A percentile compares a stretch with the other conserved stretches of the same genome.
Conservation (phyloP, 2,797 vertebrate species). For the Enteromius viviparus region DNA sequence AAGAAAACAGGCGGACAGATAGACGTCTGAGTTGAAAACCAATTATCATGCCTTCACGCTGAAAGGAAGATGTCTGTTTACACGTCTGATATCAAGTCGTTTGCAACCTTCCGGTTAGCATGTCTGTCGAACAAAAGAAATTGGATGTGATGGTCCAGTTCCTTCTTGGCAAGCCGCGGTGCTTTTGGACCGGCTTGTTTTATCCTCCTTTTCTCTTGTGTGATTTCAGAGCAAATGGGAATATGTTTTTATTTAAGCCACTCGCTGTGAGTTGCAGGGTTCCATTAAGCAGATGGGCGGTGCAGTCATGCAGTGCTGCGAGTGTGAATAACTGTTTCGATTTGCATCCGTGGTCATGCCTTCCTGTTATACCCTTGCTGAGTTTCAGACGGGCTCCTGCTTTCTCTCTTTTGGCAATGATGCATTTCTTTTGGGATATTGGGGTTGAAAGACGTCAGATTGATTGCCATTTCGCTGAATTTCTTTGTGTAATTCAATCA, state of each 20-base stretch:
- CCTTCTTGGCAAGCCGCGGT: constrained; percentile 71
- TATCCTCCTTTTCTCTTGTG: constrained; percentile 15
- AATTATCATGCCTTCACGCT: constrained; percentile 67
- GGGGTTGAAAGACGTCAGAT: not conserved
- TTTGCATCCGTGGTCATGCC: constrained; percentile 59
- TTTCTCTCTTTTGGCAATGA: constrained; percentile 20
- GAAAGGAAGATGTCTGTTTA: constrained; percentile 73
- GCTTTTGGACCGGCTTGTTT: constrained; percentile 52
- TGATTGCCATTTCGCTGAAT: not conserved
- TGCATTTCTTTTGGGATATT: constrained; percentile 15
- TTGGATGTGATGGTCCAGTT: constrained; percentile 79
- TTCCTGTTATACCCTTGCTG: constrained; percentile 50
- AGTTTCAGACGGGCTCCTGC: constrained; percentile 35
- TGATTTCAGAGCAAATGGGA: constrained; percentile 49
- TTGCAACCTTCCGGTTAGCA: constrained; percentile 52
- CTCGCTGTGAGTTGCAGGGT: constrained; percentile 44
- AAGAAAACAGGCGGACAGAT: constrained; percentile 33
- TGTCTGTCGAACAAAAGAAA: constrained; percentile 67
- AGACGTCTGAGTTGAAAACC: constrained; percentile 44
- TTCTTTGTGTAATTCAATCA: not conserved
- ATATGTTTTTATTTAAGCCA: constrained; percentile 72
- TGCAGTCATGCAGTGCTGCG: constrained; percentile 45
- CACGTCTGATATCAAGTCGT: constrained; percentile 53
- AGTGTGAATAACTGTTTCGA: constrained; percentile 53
- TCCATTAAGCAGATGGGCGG: constrained; percentile 42